A percentile compares a stretch with the other conserved stretches of the same genome.
Conservation (phyloP, 35 echinoderm and acorn worm species). For the Holothuria glaberrima region DNA sequence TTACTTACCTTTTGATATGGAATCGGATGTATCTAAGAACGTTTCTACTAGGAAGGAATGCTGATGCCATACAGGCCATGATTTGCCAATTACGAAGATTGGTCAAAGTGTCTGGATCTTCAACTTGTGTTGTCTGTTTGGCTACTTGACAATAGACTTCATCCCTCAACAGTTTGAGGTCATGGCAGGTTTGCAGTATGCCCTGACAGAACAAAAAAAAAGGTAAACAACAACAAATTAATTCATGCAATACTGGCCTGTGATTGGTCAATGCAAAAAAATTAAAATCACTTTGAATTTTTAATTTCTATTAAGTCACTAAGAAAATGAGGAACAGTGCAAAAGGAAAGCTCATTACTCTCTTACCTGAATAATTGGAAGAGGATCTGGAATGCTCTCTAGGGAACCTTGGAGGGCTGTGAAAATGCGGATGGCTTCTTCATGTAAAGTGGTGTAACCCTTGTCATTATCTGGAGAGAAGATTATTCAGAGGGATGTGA, state of each 20-base stretch:
- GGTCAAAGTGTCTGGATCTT: slow-evolving; percentile 82
- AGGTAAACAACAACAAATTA: too few relatives aligned
- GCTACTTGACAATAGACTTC: slow-evolving; percentile 98
- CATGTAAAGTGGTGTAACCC: slow-evolving; percentile 94
- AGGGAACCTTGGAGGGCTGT: slow-evolving; percentile 85
- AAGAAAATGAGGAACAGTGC: too few relatives aligned
- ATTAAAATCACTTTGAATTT: too few relatives aligned
- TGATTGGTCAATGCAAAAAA: too few relatives aligned
- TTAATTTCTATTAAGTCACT: too few relatives aligned
- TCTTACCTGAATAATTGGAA: slow-evolving; percentile 96
- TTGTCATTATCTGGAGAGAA: slow-evolving; percentile 77
- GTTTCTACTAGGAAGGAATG: slow-evolving; percentile 93
- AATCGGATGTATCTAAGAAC: slow-evolving; percentile 93
- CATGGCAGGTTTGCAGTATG: slow-evolving; percentile 96
- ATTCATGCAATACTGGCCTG: too few relatives aligned
- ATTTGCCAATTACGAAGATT: slow-evolving; percentile 99
- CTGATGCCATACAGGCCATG: slow-evolving; percentile 81
- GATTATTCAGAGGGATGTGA: too few relatives aligned
- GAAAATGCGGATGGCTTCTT: slow-evolving; percentile 93
- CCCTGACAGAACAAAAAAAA: slow-evolving; percentile 55
- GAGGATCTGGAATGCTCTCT: slow-evolving; percentile 86
- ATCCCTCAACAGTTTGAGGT: slow-evolving; percentile 89
- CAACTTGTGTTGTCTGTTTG: slow-evolving; percentile 88
- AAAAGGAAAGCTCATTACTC: too few relatives aligned
- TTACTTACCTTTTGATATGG: slow-evolving; percentile 93